A percentile compares a stretch with the other conserved stretches of the same genome.
Conservation (phyloP, 2,888 invertebrate species). For the Drosophila setosimentum region DNA sequence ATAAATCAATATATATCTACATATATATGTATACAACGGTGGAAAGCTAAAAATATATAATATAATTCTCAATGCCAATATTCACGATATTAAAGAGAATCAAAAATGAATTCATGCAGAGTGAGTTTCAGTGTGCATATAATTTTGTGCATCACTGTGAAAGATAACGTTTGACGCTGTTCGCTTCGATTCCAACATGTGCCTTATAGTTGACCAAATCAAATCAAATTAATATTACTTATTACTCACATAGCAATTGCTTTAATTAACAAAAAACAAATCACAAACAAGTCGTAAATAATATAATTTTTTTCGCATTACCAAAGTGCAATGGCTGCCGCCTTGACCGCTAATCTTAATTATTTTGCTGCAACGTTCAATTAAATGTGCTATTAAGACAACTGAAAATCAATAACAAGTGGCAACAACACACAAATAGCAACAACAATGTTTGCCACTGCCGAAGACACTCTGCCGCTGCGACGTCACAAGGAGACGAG, state of each 20-base stretch:
- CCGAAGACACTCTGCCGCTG: constrained; percentile 60
- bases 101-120: constrained; percentile 73
- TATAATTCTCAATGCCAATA: constrained; percentile 47
- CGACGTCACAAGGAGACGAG: constrained; percentile 52
- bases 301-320: constrained; percentile 13
- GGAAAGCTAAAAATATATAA: constrained; percentile 2
- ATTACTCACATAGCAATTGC: constrained; percentile 43
- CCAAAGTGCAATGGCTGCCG: constrained; percentile 61
- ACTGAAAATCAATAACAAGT: constrained; percentile 52
- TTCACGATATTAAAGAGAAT: constrained; percentile 65
- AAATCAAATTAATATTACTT: constrained; percentile 54
- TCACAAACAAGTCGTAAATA: constrained; percentile 1
- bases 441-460: constrained; percentile 72
- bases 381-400: constrained; percentile 45
- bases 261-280: constrained; percentile 58
- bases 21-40: not conserved
- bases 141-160: constrained; percentile 57
- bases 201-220: constrained; percentile 41
- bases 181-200: constrained; percentile 29
- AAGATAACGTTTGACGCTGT: constrained; percentile 52
- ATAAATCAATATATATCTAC: constrained; percentile 1
- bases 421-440: not conserved
- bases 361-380: constrained; percentile 48
- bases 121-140: constrained; percentile 63
- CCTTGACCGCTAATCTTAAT: constrained; percentile 60